phyloP scores from a whole-genome alignment of 92 coral and sea anemone genomes.

The Montipora capitata region DNA sequence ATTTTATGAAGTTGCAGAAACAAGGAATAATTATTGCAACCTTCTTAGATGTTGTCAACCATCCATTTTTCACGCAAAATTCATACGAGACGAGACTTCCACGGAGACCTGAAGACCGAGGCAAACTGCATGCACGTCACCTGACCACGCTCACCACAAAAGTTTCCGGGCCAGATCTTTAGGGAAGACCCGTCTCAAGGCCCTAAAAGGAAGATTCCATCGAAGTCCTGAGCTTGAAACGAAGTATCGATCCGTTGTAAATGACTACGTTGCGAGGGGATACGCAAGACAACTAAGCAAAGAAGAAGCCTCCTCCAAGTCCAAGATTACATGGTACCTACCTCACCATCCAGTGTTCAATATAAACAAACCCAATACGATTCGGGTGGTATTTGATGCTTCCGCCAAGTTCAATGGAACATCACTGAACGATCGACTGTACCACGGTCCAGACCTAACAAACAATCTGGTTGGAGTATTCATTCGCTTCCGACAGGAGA shows the following conservation, averaged over 20 bases:
- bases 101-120: too few species aligned
- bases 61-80: too few species aligned
- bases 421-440: constrained; percentile 45
- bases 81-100: too few species aligned
- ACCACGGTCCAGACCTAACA: constrained; percentile 39
- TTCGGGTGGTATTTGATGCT: constrained; percentile 56
- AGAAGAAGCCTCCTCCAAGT: constrained; percentile 6
- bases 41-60: too few species aligned
- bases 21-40: too few species aligned
- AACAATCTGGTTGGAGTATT: constrained; percentile 39
- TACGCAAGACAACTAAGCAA: constrained; percentile 25
- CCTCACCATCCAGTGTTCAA: constrained; percentile 40
- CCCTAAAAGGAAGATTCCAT: constrained; percentile 8
- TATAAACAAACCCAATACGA: constrained; percentile 44
- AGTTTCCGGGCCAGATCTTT: too few species aligned
- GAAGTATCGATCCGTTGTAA: constrained; percentile 23
- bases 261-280: constrained; percentile 20
- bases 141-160: too few species aligned
- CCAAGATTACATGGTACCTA: constrained; percentile 33
- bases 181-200: constrained; percentile 1
- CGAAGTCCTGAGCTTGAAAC: constrained; percentile 1
- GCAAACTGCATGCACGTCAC: too few species aligned
- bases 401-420: constrained; percentile 48
- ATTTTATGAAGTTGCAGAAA: too few species aligned
- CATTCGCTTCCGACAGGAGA: constrained; percentile 52